A percentile compares a stretch with the other conserved stretches of the same genome.
phyloP scores from a whole-genome alignment of 2,888 invertebrate species.

The Piscicola geometra region DNA sequence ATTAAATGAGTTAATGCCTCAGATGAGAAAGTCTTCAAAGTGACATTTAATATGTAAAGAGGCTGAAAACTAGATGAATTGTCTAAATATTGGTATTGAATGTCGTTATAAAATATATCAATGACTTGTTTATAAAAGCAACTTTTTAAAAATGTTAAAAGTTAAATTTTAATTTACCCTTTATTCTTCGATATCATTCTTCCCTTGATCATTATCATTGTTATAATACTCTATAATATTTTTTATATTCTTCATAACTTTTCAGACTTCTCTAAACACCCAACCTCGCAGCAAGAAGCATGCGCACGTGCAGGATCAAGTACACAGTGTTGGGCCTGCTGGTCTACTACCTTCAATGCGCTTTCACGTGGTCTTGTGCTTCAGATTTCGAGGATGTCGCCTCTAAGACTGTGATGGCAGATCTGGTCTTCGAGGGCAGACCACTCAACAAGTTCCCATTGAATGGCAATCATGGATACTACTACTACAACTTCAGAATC shows the following conservation, averaged over 20 bases:
- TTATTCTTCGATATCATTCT: too few species aligned
- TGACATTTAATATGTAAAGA: conserved; percentile 16
- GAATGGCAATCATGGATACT: conserved; percentile 26
- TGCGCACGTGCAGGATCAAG: conserved; percentile 31
- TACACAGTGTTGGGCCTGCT: conserved; percentile 29
- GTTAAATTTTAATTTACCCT: too few species aligned
- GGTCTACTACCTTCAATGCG: conserved; percentile 31
- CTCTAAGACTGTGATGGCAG: conserved; percentile 31
- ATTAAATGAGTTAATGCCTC: too few species aligned
- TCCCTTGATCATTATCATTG: not conserved
- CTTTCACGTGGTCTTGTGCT: conserved; percentile 24
- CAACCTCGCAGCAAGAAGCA: too few species aligned
- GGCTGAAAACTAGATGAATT: too few species aligned
- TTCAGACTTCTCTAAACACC: too few species aligned
- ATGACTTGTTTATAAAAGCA: not conserved
- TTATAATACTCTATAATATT: not conserved
- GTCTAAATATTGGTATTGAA: not conserved
- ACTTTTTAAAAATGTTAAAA: too few species aligned
- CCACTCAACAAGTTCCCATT: not conserved
- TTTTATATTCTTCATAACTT: too few species aligned
- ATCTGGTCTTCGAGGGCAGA: conserved; percentile 25
- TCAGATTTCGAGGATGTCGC: conserved; percentile 33
- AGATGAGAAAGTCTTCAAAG: not conserved
- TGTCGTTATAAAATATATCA: conserved; percentile 2
- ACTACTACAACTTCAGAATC: conserved; percentile 7